Conservation (phyloP, 2,888 invertebrate species). For the Caenorhabditis sulstoni region DNA sequence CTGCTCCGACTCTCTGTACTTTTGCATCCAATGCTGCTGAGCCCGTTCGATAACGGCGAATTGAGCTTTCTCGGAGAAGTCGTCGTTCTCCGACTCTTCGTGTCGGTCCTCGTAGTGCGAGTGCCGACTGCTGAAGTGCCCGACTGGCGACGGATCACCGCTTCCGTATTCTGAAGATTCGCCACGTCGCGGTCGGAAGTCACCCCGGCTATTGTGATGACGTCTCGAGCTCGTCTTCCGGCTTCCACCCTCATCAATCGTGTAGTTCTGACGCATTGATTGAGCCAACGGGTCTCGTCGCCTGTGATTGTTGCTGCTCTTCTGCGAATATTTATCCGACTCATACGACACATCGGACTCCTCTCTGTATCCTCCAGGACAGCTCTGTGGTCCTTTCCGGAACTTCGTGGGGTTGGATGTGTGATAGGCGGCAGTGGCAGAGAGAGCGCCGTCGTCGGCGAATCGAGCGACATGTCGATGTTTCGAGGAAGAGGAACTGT, state of each 20-base stretch:
- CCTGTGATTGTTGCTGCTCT: slow-evolving; percentile 28
- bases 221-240: slow-evolving; percentile 20
- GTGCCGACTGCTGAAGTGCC: slow-evolving; percentile 41
- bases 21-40: slow-evolving; percentile 50
- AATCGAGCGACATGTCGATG: slow-evolving; percentile 37
- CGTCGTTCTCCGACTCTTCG: slow-evolving; percentile 60
- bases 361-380: slow-evolving; percentile 63
- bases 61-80: slow-evolving; percentile 53
- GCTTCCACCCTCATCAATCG: slow-evolving; percentile 39
- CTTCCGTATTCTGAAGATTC: slow-evolving; percentile 68
- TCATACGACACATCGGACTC: slow-evolving; percentile 55
- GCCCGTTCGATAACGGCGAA: slow-evolving; percentile 44
- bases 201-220: slow-evolving; percentile 26
- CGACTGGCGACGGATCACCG: slow-evolving; percentile 68
- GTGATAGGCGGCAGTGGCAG: slow-evolving; percentile 63
- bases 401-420: slow-evolving; percentile 55
- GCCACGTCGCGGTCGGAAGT: slow-evolving; percentile 38
- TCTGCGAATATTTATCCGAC: slow-evolving; percentile 49
- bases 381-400: slow-evolving; percentile 65
- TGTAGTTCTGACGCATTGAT: slow-evolving; percentile 54
- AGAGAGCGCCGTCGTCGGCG: slow-evolving; percentile 56
- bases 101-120: slow-evolving; percentile 56
- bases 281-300: slow-evolving; percentile 38
- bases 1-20: slow-evolving; percentile 57
- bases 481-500: slow-evolving; percentile 27